phyloP scores from a whole-genome alignment of 1,140 invertebrate genomes.

The Cotesia vestalis region DNA sequence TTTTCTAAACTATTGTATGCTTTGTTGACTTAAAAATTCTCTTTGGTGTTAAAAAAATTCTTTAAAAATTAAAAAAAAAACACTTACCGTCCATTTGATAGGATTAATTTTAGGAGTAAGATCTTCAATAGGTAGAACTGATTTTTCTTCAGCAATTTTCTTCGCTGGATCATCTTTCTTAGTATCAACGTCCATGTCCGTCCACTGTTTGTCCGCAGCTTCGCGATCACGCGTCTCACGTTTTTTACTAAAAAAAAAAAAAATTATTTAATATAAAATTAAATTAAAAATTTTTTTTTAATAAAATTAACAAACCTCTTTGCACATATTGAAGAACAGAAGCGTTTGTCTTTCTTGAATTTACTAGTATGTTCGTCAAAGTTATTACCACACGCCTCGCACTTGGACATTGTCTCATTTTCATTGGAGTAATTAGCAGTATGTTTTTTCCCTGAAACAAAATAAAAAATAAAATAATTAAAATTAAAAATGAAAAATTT shows the following conservation, averaged over 20 bases:
- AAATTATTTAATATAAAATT: neutral
- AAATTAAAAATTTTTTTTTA: constrained; percentile 6
- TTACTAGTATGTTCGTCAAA: constrained; percentile 74
- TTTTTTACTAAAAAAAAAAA: constrained; percentile 58
- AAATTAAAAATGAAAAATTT: constrained; percentile 26
- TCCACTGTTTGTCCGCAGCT: constrained; percentile 57
- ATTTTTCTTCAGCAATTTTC: constrained; percentile 66
- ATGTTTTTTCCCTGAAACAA: constrained; percentile 57
- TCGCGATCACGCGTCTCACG: constrained; percentile 53
- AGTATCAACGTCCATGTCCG: constrained; percentile 55
- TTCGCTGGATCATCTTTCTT: constrained; percentile 59
- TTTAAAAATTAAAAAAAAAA: no score
- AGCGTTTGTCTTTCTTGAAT: constrained; percentile 80
- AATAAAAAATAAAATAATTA: constrained; percentile 37
- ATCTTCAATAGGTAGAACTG: constrained; percentile 63
- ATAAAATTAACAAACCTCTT: constrained; percentile 67
- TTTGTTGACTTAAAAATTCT: no score
- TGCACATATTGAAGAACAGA: constrained; percentile 80
- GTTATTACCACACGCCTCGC: constrained; percentile 79
- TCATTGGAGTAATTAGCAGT: constrained; percentile 61
- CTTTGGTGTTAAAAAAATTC: constrained; percentile 1
- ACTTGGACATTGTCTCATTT: constrained; percentile 71
- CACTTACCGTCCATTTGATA: constrained; percentile 79
- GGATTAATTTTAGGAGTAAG: constrained; percentile 72
- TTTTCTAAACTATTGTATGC: no score